These are phyloP conservation scores for Saimiri boliviensis DNA, from an alignment of 2,113 vertebrate genomes.

Conservation along the genomic window DNA sequence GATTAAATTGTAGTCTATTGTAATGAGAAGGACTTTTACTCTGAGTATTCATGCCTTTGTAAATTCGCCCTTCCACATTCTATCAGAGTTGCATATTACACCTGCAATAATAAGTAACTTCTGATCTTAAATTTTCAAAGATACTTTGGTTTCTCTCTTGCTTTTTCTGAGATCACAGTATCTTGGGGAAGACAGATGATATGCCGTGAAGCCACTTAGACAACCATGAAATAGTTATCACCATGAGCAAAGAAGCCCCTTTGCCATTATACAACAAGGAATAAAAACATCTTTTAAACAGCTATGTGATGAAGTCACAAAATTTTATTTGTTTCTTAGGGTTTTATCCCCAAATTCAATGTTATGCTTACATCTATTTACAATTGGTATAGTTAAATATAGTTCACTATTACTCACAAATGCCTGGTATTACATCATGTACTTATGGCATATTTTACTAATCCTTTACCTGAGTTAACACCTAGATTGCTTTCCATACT, in stretches of 20 bases:
- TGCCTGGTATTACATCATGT: not conserved
- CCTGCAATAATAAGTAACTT: not conserved
- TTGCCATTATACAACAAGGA: not conserved
- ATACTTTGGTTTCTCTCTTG: not conserved
- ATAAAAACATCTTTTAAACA: not conserved
- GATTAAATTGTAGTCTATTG: not conserved
- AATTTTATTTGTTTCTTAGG: not conserved
- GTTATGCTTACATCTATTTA: not conserved
- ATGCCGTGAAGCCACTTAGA: not conserved
- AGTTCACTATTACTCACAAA: not conserved
- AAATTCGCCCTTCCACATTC: not conserved
- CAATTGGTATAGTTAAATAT: not conserved
- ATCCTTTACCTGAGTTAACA: not conserved
- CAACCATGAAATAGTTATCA: not conserved
- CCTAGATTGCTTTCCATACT: not conserved
- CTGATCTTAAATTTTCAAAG: not conserved
- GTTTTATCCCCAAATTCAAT: not conserved
- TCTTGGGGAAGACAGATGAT: not conserved
- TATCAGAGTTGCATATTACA: not conserved
- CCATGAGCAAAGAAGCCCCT: not conserved
- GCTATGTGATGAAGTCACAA: not conserved
- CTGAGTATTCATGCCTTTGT: not conserved
- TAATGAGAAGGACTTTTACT: not conserved
- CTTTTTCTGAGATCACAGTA: not conserved
- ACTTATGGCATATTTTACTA: not conserved